phyloP scores from a whole-genome alignment of 2,888 invertebrate species.

The Drosophila fungiperda region DNA sequence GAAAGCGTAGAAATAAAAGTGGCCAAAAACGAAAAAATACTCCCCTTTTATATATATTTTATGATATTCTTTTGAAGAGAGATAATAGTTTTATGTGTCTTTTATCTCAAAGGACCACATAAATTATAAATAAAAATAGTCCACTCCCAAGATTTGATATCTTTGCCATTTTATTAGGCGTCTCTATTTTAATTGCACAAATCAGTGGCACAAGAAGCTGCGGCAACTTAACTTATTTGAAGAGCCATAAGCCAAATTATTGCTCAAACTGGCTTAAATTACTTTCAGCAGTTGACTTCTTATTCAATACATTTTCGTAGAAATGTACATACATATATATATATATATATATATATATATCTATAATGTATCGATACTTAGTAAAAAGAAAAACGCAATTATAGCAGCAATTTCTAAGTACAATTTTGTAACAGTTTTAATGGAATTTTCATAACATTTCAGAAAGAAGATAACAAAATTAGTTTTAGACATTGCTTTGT shows the following conservation, averaged over 20 bases:
- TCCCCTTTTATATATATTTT: not conserved
- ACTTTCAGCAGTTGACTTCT: not conserved
- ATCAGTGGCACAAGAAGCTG: not conserved
- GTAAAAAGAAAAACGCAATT: not conserved
- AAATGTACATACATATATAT: not conserved
- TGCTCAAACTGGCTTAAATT: not conserved
- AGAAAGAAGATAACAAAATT: too few species aligned
- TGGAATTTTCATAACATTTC: not conserved
- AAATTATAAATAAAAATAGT: not conserved
- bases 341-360: not conserved
- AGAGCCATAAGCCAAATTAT: not conserved
- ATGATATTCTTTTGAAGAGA: not conserved
- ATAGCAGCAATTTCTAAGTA: not conserved
- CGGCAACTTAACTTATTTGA: not conserved
- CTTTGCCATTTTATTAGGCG: not conserved
- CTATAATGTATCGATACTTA: not conserved
- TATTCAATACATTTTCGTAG: not conserved
- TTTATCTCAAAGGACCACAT: not conserved
- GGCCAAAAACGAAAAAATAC: too few species aligned
- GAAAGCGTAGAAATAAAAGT: slow-evolving; percentile 34
- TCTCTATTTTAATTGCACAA: not conserved
- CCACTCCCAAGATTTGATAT: not conserved
- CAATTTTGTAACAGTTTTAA: not conserved
- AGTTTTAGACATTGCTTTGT: too few species aligned
- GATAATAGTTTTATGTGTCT: not conserved